Base-by-base conservation (phyloP, 1,140 invertebrate species). In the Ladona fulva region DNA sequence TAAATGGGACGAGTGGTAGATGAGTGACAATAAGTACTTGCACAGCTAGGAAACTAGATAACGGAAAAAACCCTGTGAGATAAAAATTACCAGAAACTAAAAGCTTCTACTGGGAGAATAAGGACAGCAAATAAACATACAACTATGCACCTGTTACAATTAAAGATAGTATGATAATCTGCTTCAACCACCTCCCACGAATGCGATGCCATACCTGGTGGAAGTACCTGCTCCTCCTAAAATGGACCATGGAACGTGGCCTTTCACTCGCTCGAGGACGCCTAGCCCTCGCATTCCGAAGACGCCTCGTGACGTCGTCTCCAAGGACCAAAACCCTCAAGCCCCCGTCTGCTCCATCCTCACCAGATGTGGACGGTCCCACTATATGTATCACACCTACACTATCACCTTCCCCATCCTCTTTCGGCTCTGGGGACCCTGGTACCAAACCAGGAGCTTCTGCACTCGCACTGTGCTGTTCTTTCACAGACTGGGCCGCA, bases 361-460 rank as follows among this genome's bases (percentile, higher is more conserved):
- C 44, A 19, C 44, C 44, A 19, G 10, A 11, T 19, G 44, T 19
- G 10, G 44, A 52, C 10, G 44, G 44, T 10, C 10, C 44, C 44
- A 52, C 44, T 52, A 52, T 52, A 19, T 52, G 44, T 11, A 52
- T 52, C 44, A 52, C 44, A 52, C 44, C 44, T 19, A 52, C 44
- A 19, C 44, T 19, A 19, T 52, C 44, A 19, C 19, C 44, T 10
- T 52, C 44, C 44, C 44, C 44, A 10, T 19, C 44, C 44, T 52
- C 44, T n/a, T 52, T 52, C 44, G 44, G 19, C 44, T 19, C 44
- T 19, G 44, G 10, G 10, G 81, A 79, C 77, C 82, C 83, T n/a
- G n/a, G n/a, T n/a, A n/a, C n/a, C n/a, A n/a, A n/a, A n/a, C n/a
- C 59, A 82, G 83, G 24, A 81, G 80, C 5, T 80, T 83, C 0